Evolutionary conservation across 2,888 invertebrate species (phyloP), one percentile per base, ranked within the genome.

Genomic region (Junonia oenone): DNA sequence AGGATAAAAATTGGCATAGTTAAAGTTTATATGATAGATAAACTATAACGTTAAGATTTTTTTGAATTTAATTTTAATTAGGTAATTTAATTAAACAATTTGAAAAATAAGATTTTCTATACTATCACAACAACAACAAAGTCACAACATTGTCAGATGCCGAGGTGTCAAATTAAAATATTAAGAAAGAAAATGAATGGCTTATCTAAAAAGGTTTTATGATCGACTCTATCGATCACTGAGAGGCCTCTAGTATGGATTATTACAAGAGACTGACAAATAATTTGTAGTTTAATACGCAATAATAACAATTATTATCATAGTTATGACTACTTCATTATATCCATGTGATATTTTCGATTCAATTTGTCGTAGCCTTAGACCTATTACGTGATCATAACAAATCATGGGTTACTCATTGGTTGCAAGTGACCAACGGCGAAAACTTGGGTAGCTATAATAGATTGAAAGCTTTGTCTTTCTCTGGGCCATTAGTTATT

Each of bases 321-420:
- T 14, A 17, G 22, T n/a, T 6, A 37, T 37, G n/a, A 35, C 13
- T 1, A 29, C 11, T 33, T n/a, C 4, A 9, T 40, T 40, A 40
- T 19, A 17, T n/a, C 19, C 38, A 19, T 6, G 1, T n/a, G 1
- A n/a, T 40, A 19, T 37, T 9, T n/a, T 17, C 11, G 9, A 40
- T 19, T 22, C 26, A 5, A 26, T 26, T 43, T 13, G n/a, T 22
- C 9, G 40, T 53, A 47, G 45, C 45, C 37, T 53, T 40, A 43
- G 15, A 40, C 43, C 15, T 31, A 47, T 48, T 31, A 54, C 40
- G 48, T 47, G 38, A 43, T 43, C 27, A 45, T 19, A n/a, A 29
- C 48, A 43, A 54, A 33, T 27, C 29, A 26, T 38, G 38, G 19
- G 22, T 43, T 26, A 13, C 26, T 26, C 43, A 22, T 22, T 19